These are phyloP conservation scores for Gyps fulvus DNA, from an alignment of 2,113 vertebrate species.

Conservation along the genomic window DNA sequence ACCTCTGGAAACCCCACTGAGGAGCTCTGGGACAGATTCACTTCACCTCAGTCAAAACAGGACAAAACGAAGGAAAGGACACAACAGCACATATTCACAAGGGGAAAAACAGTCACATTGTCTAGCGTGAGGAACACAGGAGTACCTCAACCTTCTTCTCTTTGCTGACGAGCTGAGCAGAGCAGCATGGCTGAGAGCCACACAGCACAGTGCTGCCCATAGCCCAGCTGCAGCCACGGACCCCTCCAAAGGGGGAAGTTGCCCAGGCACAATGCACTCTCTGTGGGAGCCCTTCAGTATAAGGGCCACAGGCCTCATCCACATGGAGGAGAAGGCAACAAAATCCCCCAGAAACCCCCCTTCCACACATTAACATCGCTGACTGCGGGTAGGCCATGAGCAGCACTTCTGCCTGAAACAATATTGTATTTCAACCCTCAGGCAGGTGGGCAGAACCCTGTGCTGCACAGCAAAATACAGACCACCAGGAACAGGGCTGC, in stretches of 20 bases:
- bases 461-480: not conserved
- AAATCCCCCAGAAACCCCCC: accelerated
- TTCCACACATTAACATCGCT: not conserved
- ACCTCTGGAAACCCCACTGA: not conserved
- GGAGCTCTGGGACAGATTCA: not conserved
- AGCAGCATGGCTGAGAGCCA: not conserved
- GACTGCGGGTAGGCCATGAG: not conserved
- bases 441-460: not conserved
- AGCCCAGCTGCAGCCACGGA: accelerated
- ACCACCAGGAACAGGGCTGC: accelerated
- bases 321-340: not conserved
- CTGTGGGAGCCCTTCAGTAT: not conserved
- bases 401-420: not conserved
- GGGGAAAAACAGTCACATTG: not conserved
- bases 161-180: not conserved
- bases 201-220: not conserved
- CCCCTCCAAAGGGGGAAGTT: accelerated
- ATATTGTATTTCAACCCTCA: not conserved
- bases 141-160: not conserved
- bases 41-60: not conserved
- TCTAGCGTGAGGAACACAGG: not conserved
- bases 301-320: not conserved
- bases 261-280: accelerated
- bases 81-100: not conserved
- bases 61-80: not conserved